These are phyloP conservation scores for Camelus dromedarius DNA, from an alignment of 2,113 vertebrate genomes.

Conservation along the genomic window DNA sequence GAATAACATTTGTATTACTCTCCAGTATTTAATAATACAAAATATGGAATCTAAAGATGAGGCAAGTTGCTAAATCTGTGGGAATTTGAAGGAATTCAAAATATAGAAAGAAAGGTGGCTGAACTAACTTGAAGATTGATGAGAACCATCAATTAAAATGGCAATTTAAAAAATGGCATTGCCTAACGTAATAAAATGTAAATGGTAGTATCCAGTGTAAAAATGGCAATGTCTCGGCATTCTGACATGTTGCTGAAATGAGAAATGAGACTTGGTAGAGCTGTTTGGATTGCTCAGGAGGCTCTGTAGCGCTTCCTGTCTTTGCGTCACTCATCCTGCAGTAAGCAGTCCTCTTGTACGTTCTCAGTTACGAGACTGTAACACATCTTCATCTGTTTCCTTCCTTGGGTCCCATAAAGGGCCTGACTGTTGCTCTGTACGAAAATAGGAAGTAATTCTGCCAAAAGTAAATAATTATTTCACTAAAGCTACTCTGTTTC, in stretches of 20 bases:
- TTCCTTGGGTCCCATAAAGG: neutral
- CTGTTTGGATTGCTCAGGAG: neutral
- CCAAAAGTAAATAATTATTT: neutral
- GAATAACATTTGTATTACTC: neutral
- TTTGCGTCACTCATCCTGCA: neutral
- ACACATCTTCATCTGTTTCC: neutral
- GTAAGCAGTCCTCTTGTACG: neutral
- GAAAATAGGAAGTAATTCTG: neutral
- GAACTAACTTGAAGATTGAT: neutral
- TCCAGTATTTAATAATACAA: neutral
- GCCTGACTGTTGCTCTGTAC: neutral
- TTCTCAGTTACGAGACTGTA: neutral
- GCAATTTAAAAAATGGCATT: neutral
- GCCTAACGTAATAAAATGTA: neutral
- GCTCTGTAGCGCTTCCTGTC: neutral
- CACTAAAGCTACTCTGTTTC: neutral
- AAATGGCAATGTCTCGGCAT: neutral
- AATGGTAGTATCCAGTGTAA: neutral
- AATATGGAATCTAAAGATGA: neutral
- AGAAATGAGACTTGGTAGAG: neutral
- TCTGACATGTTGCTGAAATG: conserved; percentile 4
- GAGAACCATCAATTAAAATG: neutral
- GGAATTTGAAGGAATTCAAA: neutral
- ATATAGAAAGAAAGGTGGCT: neutral
- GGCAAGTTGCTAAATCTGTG: neutral